A percentile compares a stretch with the other conserved stretches of the same genome.
phyloP scores from a whole-genome alignment of 23 tunicate genomes.

The Halocynthia aurantium region DNA sequence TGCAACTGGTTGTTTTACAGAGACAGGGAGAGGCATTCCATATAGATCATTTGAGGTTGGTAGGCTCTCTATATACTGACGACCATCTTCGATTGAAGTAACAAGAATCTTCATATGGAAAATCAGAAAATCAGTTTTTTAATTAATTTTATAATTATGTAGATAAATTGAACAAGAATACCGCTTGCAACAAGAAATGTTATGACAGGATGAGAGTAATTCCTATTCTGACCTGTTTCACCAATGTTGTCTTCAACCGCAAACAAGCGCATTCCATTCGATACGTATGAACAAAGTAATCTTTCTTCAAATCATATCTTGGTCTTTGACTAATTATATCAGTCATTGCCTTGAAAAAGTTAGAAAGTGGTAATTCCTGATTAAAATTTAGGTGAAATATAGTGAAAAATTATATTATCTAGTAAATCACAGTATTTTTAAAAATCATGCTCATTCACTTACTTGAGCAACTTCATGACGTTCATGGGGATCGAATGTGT shows the following conservation, averaged over 20 bases:
- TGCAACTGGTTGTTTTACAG: constrained; percentile 47
- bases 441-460: neutral
- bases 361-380: neutral
- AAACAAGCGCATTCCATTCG: constrained; percentile 71
- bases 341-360: constrained; percentile 53
- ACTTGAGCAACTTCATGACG: constrained; percentile 54
- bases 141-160: neutral
- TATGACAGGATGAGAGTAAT: too few relatives aligned
- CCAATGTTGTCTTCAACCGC: constrained; percentile 33
- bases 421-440: too few relatives aligned
- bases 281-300: constrained; percentile 64
- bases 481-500: constrained; percentile 50
- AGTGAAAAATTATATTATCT: neutral
- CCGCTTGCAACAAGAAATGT: neutral
- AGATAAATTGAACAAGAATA: neutral
- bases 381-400: neutral
- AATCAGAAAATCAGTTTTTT: neutral
- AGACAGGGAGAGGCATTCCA: constrained; percentile 64
- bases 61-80: constrained; percentile 30
- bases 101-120: constrained; percentile 38
- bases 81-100: constrained; percentile 53
- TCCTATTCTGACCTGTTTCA: constrained; percentile 42
- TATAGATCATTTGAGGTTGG: constrained; percentile 18
- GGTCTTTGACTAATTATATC: constrained; percentile 66
- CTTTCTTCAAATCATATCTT: constrained; percentile 69